Base-by-base conservation (phyloP, 1,140 invertebrate genomes). In the Bathynomus jamesi region DNA sequence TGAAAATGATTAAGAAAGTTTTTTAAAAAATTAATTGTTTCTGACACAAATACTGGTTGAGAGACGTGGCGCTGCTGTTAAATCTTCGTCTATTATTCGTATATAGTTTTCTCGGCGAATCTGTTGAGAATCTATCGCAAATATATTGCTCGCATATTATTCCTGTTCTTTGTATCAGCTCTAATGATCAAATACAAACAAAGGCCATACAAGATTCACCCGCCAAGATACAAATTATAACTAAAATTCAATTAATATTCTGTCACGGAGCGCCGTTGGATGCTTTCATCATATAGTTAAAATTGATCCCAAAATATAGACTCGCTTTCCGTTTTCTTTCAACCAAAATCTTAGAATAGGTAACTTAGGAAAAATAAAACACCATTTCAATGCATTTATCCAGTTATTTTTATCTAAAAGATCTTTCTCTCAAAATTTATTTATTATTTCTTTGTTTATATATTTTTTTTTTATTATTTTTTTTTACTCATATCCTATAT, bases 191-290 rank as follows among this genome's bases (percentile, higher is more conserved):
- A 53, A 53, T 11, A 53, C 40, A 53, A 53, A 53, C 40, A 53
- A 53, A 53, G 40, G 40, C 40, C 21, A 17, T 53, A 53, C 40
- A 53, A 53, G 40, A 53, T 53, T 53, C 40, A 53, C 40, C 40
- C 40, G 40, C 40, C 40, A 53, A 53, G 40, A 53, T 53, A 53
- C 40, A 53, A 53, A 53, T 53, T 53, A 53, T 53, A 53, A 21
- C 11, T 53, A 53, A 53, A 53, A 53, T 53, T 53, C 40, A 53
- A 53, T 53, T 53, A 53, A 53, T 53, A 53, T 53, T 53, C 40
- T 53, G 40, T 53, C 40, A 53, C 40, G 40, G 40, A 2, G 40
- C 40, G 13, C 40, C 40, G 40, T 53, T 17, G 21, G 40, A 53
- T 17, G 21, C 40, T 53, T 53, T 53, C 40, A 53, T 53, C 40